Base-by-base conservation (phyloP, 2,888 invertebrate genomes). In the Pristionchus mayeri region DNA sequence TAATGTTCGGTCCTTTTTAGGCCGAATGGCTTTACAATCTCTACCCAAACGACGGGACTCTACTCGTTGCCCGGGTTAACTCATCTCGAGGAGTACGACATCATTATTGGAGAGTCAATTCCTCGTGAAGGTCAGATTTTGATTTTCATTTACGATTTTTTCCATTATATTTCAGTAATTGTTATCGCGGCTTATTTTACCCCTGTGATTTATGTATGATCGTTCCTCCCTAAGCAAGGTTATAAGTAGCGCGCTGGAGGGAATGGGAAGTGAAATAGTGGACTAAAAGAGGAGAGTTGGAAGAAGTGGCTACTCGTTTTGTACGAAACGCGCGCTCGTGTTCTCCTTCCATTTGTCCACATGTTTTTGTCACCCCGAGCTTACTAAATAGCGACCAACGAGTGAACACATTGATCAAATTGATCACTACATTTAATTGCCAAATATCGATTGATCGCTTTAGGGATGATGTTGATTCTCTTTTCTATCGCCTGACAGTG, bases 281-380 rank as follows among this genome's bases (percentile, higher is more conserved):
- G 11, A 9, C 6, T n/a, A 30, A 78, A 21, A 78, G 50, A 30
- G 27, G 76, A 78, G 76, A 50, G 76, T 50, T 24, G 75, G 13
- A 44, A 75, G 34, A 24, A 40, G 18, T 21, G 27, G 18, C 76
- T 78, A 50, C 76, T 78, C 76, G 76, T 78, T 78, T 48, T 78
- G 76, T 50, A 40, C 71, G 71, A 71, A 44, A 71, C 40, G 71
- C 71, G 71, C 71, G 40, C 71, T 71, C 71, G 71, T 71, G 71
- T 71, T 71, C 71, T 71, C 71, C 40, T 71, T 71, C 71, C 71
- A 71, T 71, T 71, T 34, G 76, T 50, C 76, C 76, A 78, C 76
- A 78, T 50, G 76, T 50, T 78, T 78, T 78, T 78, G 37, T 71
- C 71, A 4, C 37, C n/a, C 40, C n/a, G 37, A 71, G 24, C 71